These are phyloP conservation scores for Cuniculus paca DNA, from an alignment of 2,797 vertebrate genomes.

Conservation along the genomic window DNA sequence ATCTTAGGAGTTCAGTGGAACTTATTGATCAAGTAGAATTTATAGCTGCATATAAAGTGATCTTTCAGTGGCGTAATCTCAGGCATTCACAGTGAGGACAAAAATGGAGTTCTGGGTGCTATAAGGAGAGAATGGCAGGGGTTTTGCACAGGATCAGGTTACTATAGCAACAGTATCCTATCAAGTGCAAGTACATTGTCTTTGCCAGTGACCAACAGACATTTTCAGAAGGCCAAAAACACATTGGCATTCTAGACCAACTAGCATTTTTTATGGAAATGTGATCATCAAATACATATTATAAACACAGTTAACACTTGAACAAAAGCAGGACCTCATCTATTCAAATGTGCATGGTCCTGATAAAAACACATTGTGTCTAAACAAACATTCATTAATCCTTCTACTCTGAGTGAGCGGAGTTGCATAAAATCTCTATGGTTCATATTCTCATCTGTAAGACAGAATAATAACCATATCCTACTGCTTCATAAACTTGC, in stretches of 20 bases:
- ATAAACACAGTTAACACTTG: not conserved
- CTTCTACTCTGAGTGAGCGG: not conserved
- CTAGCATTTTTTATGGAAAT: constrained; percentile 19
- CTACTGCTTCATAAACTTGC: not conserved
- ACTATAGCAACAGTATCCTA: constrained; percentile 60
- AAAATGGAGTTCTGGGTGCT: constrained; percentile 35
- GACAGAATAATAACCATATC: not conserved
- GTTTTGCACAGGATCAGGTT: constrained; percentile 48
- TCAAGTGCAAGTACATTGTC: constrained; percentile 2
- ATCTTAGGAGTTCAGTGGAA: not conserved
- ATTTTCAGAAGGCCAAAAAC: constrained; percentile 55
- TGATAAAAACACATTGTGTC: constrained; percentile 25
- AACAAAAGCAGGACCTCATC: not conserved
- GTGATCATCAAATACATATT: not conserved
- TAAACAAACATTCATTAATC: not conserved
- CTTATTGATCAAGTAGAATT: not conserved
- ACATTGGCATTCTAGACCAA: not conserved
- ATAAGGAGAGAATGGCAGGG: not conserved
- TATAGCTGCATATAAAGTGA: not conserved
- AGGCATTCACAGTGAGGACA: not conserved
- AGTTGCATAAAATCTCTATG: not conserved
- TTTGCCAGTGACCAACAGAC: not conserved
- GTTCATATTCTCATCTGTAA: not conserved
- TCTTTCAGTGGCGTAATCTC: not conserved
- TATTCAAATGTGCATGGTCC: not conserved